Evolutionary conservation across 1,140 invertebrate genomes (phyloP).

Genomic region (Bombyx mandarina): DNA sequence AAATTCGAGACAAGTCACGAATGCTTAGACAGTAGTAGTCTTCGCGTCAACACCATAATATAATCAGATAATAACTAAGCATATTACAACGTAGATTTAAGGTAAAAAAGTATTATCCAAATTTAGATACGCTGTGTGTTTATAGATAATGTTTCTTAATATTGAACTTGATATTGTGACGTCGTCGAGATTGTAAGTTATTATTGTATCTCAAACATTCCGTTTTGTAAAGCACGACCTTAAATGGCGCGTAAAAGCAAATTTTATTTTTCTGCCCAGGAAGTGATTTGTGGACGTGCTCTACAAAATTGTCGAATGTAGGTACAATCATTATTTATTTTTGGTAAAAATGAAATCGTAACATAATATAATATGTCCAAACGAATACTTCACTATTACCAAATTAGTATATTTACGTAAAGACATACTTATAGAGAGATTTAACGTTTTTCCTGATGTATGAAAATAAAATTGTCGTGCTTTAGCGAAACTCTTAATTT

Average conservation of each 20-base stretch:
- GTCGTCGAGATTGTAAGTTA: constrained; percentile 28
- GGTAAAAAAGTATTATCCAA: constrained; percentile 68
- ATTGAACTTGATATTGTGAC: constrained; percentile 37
- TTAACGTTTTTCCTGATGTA: constrained; percentile 6
- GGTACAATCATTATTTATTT: too few species aligned
- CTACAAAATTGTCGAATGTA: constrained; percentile 4
- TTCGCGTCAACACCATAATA: constrained; percentile 48
- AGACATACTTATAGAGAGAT: constrained; percentile 22
- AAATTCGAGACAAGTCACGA: constrained; percentile 31
- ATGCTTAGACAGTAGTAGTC: constrained; percentile 50
- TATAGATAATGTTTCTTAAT: constrained; percentile 51
- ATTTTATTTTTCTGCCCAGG: constrained; percentile 14
- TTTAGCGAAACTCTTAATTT: constrained; percentile 30
- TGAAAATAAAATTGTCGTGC: constrained; percentile 36
- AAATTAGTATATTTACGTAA: constrained; percentile 26
- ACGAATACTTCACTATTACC: constrained; percentile 17
- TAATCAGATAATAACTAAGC: constrained; percentile 61
- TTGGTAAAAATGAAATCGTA: constrained; percentile 2
- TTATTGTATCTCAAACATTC: constrained; percentile 18
- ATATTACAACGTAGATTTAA: constrained; percentile 56
- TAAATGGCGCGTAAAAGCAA: constrained; percentile 9
- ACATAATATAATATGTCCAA: constrained; percentile 20
- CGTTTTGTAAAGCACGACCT: constrained; percentile 21
- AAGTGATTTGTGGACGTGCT: constrained; percentile 26
- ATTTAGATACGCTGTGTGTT: constrained; percentile 64